Evolutionary conservation across 1,140 invertebrate species (phyloP), one percentile per base, ranked within the genome.

Genomic region (Pemphigus obesinymphae): DNA sequence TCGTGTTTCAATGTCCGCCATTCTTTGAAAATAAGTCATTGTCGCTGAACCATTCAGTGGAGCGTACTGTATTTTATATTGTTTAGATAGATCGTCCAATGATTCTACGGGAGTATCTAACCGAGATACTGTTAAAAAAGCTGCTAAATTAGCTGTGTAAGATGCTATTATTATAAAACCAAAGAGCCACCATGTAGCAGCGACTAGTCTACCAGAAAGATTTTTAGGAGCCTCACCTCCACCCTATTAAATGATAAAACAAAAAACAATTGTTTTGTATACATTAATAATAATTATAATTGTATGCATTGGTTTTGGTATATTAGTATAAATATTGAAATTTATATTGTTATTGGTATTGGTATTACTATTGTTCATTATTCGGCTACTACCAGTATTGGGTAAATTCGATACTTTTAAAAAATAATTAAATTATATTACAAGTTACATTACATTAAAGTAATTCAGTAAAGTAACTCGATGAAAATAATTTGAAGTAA

Each of bases 161-260:
- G 96, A 97, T n/a, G 97, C 96, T 85, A 98, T 98, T 66, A 99
- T 96, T 85, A 98, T 97, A 87, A 98, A 98, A 4, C 96, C 96
- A 88, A 98, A 98, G 5, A 98, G 88, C 97, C 97, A 99, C 97
- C 97, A 98, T 0, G 96, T 97, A 1, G 96, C 97, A 0, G 96
- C 97, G 0, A 98, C 93, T 0, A 98, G 88, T 82, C 96, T 90
- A 0, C 96, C 97, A 0, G 95, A 97, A 0, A 98, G 88, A 88
- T 97, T 97, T 86, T 96, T 96, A 0, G 97, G 97, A 0, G 97
- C 97, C 87, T 99, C 97, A 0, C 97, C 97, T 4, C 96, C 96
- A 0, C 96, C 95, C 90, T 88, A 76, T 76, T 85, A 80, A 75
- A 82, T 76, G 1, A 15, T 17, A n/a, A 66, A 26, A 6, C 23